A percentile compares a stretch with the other conserved stretches of the same genome.
Conservation (phyloP, 2,113 vertebrate species). For the Chloroceryle aenea region DNA sequence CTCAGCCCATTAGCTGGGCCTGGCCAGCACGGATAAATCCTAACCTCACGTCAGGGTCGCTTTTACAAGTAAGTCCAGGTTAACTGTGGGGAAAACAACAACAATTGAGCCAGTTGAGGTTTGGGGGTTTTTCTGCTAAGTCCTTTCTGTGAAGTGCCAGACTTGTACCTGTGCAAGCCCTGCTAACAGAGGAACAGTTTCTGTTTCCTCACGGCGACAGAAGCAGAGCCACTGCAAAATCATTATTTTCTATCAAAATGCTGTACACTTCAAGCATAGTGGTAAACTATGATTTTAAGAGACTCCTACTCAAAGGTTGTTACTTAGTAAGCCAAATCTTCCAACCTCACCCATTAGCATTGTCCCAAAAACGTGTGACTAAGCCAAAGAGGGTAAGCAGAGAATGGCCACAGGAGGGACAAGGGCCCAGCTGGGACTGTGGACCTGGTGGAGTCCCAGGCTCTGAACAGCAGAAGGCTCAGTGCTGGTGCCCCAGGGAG, state of each 20-base stretch:
- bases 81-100: background rate
- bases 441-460: no score
- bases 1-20: background rate
- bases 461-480: background rate
- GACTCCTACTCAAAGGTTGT: background rate
- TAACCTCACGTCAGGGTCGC: background rate
- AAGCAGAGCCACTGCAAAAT: background rate
- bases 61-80: background rate
- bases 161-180: background rate
- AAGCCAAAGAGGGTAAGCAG: background rate
- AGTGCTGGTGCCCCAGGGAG: background rate
- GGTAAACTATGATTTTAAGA: background rate
- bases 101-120: slow-evolving; percentile 33
- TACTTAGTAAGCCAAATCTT: background rate
- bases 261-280: background rate
- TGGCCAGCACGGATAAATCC: background rate
- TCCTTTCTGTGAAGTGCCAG: background rate
- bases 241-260: background rate
- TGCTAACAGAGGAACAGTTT: background rate
- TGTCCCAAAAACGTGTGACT: background rate
- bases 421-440: rapidly evolving
- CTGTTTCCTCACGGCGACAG: background rate
- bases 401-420: rapidly evolving
- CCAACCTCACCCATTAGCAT: background rate
- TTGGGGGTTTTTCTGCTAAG: background rate